Base-by-base conservation (phyloP, 2,113 vertebrate species). In the Larimichthys crocea region DNA sequence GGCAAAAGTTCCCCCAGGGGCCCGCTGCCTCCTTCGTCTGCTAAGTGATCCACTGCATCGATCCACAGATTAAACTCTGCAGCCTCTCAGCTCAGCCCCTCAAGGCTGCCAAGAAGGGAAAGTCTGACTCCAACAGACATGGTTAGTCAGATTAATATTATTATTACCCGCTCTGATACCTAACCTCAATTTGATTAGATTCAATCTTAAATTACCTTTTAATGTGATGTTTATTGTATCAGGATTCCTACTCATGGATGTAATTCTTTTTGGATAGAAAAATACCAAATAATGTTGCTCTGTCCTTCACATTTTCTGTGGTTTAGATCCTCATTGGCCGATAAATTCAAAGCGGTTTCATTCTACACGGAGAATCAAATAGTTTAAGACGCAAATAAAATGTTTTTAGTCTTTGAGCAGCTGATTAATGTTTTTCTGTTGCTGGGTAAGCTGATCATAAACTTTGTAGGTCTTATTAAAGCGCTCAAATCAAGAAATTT, bases 1-100 rank as follows among this genome's bases (percentile, higher is more conserved):
- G 92, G 92, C 85, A 95, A 57, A 76, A 69, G 86, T 71, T 84
- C 86, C 91, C 79, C 76, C 59, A 10, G 88, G 79, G 89, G 79
- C 35, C 44, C 3, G 59, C 86, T 80, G 91, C 87, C 80, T 83
- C 76, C 83, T 78, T 56, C 48, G 19, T 56, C 88, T 80, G 88
- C 84, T 92, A 94, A 94, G 86, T 91, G 94, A 95, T 92, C 82
- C 86, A 48, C 77, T 22, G 40, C 83, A 95, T 94, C 42, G 94
- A 95, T 93, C 90, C 52, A 11, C 46, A 87, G 74, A 88, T 82
- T 80, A 74, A 81, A 64, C 81, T 90, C 79, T 76, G 74, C 79
- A 79, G 82, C 49, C 65, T 84, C 76, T 74, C 65, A 42, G 71
- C 31, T 70, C 55, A 16, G 59, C 19, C 60, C 46, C 50, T 66